Conservation (phyloP, 2,113 vertebrate genomes). For the Myiopsitta monachus region DNA sequence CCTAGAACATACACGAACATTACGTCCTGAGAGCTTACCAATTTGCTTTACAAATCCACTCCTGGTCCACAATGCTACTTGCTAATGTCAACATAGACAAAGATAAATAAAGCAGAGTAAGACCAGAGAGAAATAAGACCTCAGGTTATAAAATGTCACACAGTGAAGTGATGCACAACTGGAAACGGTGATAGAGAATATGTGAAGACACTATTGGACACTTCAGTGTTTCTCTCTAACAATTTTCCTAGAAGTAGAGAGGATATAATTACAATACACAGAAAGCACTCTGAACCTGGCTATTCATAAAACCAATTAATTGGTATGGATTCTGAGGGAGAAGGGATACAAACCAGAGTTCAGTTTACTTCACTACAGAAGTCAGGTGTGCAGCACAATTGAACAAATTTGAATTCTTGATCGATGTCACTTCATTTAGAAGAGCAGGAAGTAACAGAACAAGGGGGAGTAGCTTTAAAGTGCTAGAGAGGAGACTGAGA, state of each 20-base stretch:
- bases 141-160: neutral
- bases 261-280: neutral
- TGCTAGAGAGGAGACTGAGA: neutral
- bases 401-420: neutral
- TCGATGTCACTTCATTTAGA: neutral
- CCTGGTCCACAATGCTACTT: neutral
- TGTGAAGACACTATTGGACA: neutral
- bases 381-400: neutral
- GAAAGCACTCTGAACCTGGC: neutral
- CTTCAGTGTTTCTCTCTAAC: neutral
- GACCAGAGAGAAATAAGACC: neutral
- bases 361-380: neutral
- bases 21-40: neutral
- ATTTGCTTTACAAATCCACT: neutral
- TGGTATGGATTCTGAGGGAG: neutral
- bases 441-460: neutral
- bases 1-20: neutral
- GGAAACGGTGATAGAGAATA: neutral
- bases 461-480: neutral
- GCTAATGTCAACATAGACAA: neutral
- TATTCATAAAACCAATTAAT: accelerated
- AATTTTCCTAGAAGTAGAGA: neutral
- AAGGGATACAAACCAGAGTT: neutral
- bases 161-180: neutral
- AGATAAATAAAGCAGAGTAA: neutral